Evolutionary conservation across 2,113 vertebrate genomes (phyloP).

Genomic region (Bolborhynchus lineola): DNA sequence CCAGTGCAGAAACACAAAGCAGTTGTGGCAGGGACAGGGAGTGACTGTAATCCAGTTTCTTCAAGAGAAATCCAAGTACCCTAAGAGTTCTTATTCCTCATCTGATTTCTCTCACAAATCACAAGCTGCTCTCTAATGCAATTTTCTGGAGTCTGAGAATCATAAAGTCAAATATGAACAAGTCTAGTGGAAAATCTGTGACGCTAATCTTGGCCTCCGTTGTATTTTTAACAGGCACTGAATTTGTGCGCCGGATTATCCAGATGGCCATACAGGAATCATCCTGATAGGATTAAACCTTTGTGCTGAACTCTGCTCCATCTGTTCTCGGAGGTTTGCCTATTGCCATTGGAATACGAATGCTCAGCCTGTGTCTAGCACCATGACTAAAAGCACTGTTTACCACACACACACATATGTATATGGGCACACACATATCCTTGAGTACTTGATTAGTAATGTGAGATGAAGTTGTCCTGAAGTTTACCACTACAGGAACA

Average conservation of each 20-base stretch:
- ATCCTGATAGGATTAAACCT: slow-evolving; percentile 98
- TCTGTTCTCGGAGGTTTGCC: slow-evolving; percentile 82
- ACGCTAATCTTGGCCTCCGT: slow-evolving; percentile 87
- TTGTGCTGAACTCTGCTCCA: slow-evolving; percentile 89
- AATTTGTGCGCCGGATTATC: slow-evolving; percentile 88
- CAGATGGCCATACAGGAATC: slow-evolving; percentile 95
- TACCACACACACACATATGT: not conserved
- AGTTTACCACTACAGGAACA: slow-evolving; percentile 52
- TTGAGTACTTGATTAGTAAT: slow-evolving; percentile 25
- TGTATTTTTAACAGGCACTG: slow-evolving; percentile 88
- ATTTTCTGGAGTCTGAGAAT: slow-evolving; percentile 78
- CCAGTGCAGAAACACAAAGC: slow-evolving; percentile 70
- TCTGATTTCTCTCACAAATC: slow-evolving; percentile 71
- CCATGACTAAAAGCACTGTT: not conserved
- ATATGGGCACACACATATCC: not conserved
- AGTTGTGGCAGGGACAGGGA: slow-evolving; percentile 54
- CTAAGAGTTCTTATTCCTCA: slow-evolving; percentile 70
- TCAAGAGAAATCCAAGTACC: slow-evolving; percentile 70
- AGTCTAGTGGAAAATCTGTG: slow-evolving; percentile 88
- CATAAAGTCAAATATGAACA: slow-evolving; percentile 84
- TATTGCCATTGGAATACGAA: slow-evolving; percentile 70
- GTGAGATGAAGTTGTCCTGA: slow-evolving; percentile 19
- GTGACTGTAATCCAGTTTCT: slow-evolving; percentile 79
- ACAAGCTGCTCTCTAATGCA: slow-evolving; percentile 78
- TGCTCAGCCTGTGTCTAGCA: slow-evolving; percentile 60